Evolutionary conservation across 1,140 invertebrate species (phyloP).

Genomic region (Drosophila orena): DNA sequence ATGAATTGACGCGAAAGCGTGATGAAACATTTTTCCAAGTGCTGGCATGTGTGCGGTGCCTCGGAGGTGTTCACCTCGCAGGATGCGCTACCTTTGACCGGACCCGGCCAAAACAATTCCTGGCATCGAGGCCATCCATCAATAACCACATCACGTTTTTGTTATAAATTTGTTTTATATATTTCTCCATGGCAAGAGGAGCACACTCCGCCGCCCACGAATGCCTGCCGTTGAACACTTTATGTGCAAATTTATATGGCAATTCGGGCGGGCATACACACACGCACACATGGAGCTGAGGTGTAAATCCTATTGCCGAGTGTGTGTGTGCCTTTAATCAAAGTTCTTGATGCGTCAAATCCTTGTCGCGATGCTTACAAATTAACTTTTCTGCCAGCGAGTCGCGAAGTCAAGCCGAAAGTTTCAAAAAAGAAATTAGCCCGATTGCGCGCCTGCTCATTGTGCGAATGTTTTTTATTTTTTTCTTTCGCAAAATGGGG

Average conservation of each 20-base stretch:
- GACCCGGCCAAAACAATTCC: constrained; percentile 45
- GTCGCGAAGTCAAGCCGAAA: constrained; percentile 54
- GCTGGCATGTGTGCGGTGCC: constrained; percentile 13
- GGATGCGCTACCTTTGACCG: constrained; percentile 34
- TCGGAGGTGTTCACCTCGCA: constrained; percentile 11
- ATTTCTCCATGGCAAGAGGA: constrained; percentile 52
- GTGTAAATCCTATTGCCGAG: constrained; percentile 46
- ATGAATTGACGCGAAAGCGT: constrained; percentile 4
- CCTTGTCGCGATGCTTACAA: constrained; percentile 50
- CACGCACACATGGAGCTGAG: constrained; percentile 41
- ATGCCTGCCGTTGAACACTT: constrained; percentile 44
- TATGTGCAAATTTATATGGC: constrained; percentile 61
- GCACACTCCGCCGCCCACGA: constrained; percentile 1
- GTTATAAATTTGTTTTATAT: constrained; percentile 82
- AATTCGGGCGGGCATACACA: constrained; percentile 30
- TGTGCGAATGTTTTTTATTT: background rate
- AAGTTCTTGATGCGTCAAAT: constrained; percentile 49
- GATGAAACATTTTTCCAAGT: constrained; percentile 15
- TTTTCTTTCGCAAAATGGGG: background rate
- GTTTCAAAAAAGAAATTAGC: constrained; percentile 64
- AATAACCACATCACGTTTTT: constrained; percentile 79
- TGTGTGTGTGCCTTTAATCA: constrained; percentile 40
- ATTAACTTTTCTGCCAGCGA: constrained; percentile 49
- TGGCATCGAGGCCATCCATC: constrained; percentile 62
- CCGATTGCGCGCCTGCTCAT: constrained; percentile 41